Conservation (phyloP, 2,888 invertebrate species). For the Selenia dentaria region DNA sequence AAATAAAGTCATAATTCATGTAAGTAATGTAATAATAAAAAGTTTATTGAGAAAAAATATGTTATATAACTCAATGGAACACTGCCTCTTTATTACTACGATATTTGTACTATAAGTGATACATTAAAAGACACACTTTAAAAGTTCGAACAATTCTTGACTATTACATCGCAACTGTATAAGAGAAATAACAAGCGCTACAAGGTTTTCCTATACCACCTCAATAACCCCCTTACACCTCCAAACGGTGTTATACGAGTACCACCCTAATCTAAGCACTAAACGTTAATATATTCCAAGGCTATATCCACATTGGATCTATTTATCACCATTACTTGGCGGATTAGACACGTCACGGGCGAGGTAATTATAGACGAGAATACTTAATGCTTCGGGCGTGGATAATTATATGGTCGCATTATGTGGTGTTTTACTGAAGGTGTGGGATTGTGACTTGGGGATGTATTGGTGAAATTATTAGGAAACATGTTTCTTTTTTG, state of each 20-base stretch:
- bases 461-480: background rate
- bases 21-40: too few species aligned
- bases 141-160: too few species aligned
- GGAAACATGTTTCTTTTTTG: too few species aligned
- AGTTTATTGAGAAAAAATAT: too few species aligned
- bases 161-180: too few species aligned
- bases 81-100: too few species aligned
- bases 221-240: background rate
- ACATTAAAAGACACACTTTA: too few species aligned
- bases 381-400: conserved; percentile 61
- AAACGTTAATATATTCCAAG: conserved; percentile 61
- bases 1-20: too few species aligned
- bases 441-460: background rate
- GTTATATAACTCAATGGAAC: too few species aligned
- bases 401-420: conserved; percentile 58
- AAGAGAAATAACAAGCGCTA: background rate
- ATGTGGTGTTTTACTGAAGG: conserved; percentile 20
- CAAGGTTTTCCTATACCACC: background rate
- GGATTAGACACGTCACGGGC: conserved; percentile 72
- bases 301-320: conserved; percentile 63
- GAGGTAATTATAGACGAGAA: conserved; percentile 72
- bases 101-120: too few species aligned
- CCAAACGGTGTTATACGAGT: conserved; percentile 1
- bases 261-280: conserved; percentile 27
- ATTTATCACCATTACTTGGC: conserved; percentile 77